Base-by-base conservation (phyloP, 2,113 vertebrate genomes). In the Tragelaphus strepsiceros region DNA sequence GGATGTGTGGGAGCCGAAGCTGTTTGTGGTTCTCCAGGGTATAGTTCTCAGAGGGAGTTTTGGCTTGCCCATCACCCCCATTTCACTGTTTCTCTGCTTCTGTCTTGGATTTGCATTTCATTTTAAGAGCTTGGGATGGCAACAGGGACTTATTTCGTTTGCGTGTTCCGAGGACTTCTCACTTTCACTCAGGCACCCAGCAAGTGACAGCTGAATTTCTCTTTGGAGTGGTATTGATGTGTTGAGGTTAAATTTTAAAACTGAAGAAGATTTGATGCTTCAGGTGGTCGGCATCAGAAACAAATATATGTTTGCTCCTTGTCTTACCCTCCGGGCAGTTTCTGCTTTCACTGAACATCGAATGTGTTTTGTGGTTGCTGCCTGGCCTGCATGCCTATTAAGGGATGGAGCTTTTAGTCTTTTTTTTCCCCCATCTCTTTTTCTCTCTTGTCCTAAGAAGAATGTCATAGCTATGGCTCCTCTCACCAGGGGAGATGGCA, bases 281-380 rank as follows among this genome's bases (percentile, higher is more conserved):
- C 94, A 64, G 92, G 96, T 96, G 92, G 90, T 93, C 13, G 77
- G 74, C 85, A 61, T 95, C 86, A 90, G 95, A 97, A 97, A 89
- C 97, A 96, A 97, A 93, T 90, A 90, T 13, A 53, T 96, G 54
- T 92, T 95, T 74, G 90, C 90, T 94, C 82, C 91, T 90, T 86
- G 85, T 87, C 88, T 77, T 86, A 15, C 59, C 46, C 92, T 88
- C 90, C 0, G 4, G 90, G 94, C 59, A 54, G 77, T 28, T 43
- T 84, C 92, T 26, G 46, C 13, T 0, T 89, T 86, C 1, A 32
- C 1, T 1, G 64, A 78, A 74, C 3, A 12, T 54, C 0, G 21
- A 0, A 2, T 30, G 6, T 64, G 51, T 91, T 93, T 81, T 80
- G 4, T 81, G 93, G 62, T 59, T 90, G 86, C 87, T 96, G 84